A percentile compares a stretch with the other conserved stretches of the same genome.
These are phyloP conservation scores for Excalfactoria chinensis DNA, from an alignment of 2,113 vertebrate species.

Conservation along the genomic window DNA sequence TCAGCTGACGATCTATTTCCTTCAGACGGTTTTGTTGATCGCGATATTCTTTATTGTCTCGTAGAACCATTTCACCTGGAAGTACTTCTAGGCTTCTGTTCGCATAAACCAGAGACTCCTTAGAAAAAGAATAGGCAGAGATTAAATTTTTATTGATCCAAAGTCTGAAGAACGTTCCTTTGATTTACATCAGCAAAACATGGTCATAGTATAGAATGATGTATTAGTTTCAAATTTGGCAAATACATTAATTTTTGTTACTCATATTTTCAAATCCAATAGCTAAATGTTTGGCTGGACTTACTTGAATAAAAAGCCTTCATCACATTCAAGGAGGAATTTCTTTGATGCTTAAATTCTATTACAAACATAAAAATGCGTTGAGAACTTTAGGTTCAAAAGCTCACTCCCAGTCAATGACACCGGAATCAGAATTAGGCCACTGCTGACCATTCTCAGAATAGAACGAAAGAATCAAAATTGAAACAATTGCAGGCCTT, in stretches of 20 bases:
- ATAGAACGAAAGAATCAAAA: not conserved
- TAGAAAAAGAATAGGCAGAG: slow-evolving; percentile 56
- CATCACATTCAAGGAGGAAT: not conserved
- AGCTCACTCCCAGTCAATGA: not conserved
- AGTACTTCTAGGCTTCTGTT: slow-evolving; percentile 68
- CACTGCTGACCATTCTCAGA: not conserved
- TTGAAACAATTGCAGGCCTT: not conserved
- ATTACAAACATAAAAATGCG: not conserved
- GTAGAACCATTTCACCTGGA: slow-evolving; percentile 88
- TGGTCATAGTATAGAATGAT: not conserved
- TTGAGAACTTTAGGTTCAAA: not conserved
- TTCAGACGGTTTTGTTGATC: slow-evolving; percentile 83
- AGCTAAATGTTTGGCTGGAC: not conserved
- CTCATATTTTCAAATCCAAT: not conserved
- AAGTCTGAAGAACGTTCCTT: not conserved
- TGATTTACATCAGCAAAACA: not conserved
- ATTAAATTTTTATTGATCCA: not conserved
- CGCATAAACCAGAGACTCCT: slow-evolving; percentile 76
- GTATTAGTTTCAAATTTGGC: not conserved
- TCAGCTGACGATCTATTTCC: slow-evolving; percentile 90
- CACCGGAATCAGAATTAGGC: not conserved
- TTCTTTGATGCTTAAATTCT: not conserved
- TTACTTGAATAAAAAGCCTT: not conserved
- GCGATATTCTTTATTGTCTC: slow-evolving; percentile 83
- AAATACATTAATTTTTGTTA: not conserved